Evolutionary conservation across 2,888 invertebrate genomes (phyloP), one percentile per base, ranked within the genome.

Genomic region (Imbricaverruca yamaguchii): DNA sequence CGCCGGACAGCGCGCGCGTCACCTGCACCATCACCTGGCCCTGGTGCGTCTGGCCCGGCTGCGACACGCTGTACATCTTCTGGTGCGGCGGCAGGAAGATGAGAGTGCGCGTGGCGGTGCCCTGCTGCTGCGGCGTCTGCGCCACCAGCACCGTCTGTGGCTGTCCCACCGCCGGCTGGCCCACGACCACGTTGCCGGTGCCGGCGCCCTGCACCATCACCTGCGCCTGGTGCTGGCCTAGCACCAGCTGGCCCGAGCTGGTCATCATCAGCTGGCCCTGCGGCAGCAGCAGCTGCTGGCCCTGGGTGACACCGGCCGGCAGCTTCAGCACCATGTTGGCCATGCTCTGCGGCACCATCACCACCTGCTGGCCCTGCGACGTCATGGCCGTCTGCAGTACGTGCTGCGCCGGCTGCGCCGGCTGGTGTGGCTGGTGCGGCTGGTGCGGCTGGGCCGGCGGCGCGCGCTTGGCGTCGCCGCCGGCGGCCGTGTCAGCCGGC

Each of bases 11-110:
- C 21, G 80, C 63, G 55, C 67, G 63, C 3, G 56, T 74, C 53
- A 81, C 67, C 57, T 81, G 81, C 25, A 67, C 81, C 74, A 81
- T 57, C 69, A 81, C 13, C 63, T 81, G 81, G n/a, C 78, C 78
- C n/a, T 57, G 55, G 65, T 65, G 67, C n/a, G 55, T 61, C 23
- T 8, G 23, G 13, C 78, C 78, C 53, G 53, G 67, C 83, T 80
- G 80, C 79, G 59, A 67, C n/a, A 63, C 15, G 77, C 8, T 65
- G 67, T 18, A 80, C 56, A 80, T 63, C 78, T 77, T 84, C 83
- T 61, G 82, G n/a, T 90, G 90, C 39, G 91, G 92, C 84, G 92
- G 92, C 69, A 92, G 87, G 80, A 92, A 90, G 80, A 92, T 92
- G 59, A 92, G 92, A 0, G 92, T 92, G 85, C 92, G 80, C 56